Conservation (phyloP, 2,113 vertebrate species). For the Brienomyrus brachyistius region DNA sequence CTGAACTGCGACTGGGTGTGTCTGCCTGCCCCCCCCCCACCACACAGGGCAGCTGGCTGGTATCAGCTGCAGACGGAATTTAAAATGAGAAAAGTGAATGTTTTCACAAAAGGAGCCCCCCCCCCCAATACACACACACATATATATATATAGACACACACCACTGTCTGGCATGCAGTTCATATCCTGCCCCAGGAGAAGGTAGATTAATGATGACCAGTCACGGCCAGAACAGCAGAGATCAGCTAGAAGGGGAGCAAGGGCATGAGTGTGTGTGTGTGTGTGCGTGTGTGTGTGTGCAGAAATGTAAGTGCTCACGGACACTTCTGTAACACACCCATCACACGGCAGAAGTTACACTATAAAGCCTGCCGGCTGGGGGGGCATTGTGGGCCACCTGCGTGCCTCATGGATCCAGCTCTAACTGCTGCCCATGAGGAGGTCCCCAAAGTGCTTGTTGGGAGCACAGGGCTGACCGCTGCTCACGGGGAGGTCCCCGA, state of each 20-base stretch:
- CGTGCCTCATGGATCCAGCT: neutral
- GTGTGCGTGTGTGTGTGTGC: neutral
- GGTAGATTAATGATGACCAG: slow-evolving; percentile 70
- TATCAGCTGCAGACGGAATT: slow-evolving; percentile 21
- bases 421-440: too few relatives aligned
- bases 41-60: neutral
- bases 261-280: slow-evolving; percentile 29
- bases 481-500: neutral
- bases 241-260: too few relatives aligned
- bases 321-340: neutral
- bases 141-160: slow-evolving; percentile 1
- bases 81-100: slow-evolving; percentile 57
- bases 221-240: too few relatives aligned
- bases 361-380: too few relatives aligned
- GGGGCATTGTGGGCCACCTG: neutral
- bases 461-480: neutral
- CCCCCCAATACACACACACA: neutral
- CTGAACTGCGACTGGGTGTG: neutral
- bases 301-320: neutral
- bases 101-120: slow-evolving; percentile 46
- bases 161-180: slow-evolving; percentile 54
- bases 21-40: neutral
- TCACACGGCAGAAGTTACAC: too few relatives aligned
- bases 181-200: slow-evolving; percentile 62
- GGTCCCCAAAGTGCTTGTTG: too few relatives aligned